Percentiles rank a stretch among this genome's conserved stretches.
These are phyloP conservation scores for Ommatoiulus sabulosus DNA, from an alignment of 2,888 invertebrate genomes.

Conservation along the genomic window DNA sequence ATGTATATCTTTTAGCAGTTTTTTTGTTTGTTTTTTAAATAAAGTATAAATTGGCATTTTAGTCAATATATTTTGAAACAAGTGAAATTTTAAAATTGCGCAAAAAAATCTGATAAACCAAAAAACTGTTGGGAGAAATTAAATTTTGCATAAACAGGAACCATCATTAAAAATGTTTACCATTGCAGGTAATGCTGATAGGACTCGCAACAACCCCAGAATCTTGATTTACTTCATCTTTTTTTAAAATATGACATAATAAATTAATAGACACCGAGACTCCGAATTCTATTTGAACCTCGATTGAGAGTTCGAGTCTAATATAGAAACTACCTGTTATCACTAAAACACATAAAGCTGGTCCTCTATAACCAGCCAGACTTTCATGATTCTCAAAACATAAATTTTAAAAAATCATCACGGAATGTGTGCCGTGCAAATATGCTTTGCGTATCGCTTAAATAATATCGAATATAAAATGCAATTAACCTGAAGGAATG, in stretches of 20 bases:
- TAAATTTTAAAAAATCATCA: not conserved
- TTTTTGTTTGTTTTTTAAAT: no score
- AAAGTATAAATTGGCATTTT: no score
- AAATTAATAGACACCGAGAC: not conserved
- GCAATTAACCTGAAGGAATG: not conserved
- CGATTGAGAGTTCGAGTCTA: not conserved
- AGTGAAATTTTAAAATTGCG: no score
- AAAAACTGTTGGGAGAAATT: no score
- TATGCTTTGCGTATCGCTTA: not conserved
- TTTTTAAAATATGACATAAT: not conserved
- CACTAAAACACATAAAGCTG: not conserved
- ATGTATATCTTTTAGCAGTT: no score
- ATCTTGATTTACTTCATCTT: not conserved
- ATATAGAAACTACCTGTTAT: not conserved
- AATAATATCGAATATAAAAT: not conserved
- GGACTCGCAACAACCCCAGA: not conserved
- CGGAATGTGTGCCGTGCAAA: not conserved
- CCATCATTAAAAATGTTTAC: no score
- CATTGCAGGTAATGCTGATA: no score
- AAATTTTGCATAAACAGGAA: not conserved
- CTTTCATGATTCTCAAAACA: not conserved
- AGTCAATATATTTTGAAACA: no score
- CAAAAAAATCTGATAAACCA: no score
- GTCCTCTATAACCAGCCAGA: not conserved
- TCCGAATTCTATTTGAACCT: not conserved